phyloP scores from a whole-genome alignment of 2,797 vertebrate genomes.

The Florisuga fusca region DNA sequence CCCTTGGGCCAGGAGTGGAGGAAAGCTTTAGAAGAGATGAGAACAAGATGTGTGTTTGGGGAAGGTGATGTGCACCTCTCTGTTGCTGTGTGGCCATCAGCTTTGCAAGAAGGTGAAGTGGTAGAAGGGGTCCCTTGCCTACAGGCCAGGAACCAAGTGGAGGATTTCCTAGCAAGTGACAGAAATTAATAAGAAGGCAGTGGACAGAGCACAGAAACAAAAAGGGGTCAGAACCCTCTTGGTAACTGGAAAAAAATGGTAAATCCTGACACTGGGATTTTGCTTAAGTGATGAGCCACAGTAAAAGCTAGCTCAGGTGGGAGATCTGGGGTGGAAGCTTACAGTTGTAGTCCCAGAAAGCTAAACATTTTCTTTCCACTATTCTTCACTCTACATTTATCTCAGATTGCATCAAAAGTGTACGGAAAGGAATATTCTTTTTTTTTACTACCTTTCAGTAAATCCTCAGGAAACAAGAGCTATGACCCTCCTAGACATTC shows the following conservation, averaged over 20 bases:
- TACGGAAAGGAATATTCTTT: background rate
- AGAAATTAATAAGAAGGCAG: background rate
- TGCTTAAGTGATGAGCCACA: background rate
- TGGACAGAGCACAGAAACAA: background rate
- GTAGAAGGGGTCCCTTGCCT: background rate
- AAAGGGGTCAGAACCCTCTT: background rate
- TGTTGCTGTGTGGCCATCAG: rapidly evolving
- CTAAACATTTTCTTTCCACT: background rate
- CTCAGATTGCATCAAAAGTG: background rate
- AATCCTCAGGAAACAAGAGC: background rate
- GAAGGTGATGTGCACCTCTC: background rate
- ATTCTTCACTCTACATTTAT: background rate
- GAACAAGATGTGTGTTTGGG: background rate
- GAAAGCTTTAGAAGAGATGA: rapidly evolving
- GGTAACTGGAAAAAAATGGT: background rate
- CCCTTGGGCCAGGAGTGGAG: rapidly evolving
- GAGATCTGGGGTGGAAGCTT: background rate
- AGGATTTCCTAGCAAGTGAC: background rate
- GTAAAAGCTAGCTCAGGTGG: background rate
- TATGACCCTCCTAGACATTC: background rate
- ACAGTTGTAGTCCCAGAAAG: background rate
- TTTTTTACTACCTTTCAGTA: background rate
- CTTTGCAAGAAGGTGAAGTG: background rate
- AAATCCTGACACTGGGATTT: background rate
- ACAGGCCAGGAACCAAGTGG: background rate